These are phyloP conservation scores for Ypsolopha sequella DNA, from an alignment of 2,888 invertebrate genomes.

Conservation along the genomic window DNA sequence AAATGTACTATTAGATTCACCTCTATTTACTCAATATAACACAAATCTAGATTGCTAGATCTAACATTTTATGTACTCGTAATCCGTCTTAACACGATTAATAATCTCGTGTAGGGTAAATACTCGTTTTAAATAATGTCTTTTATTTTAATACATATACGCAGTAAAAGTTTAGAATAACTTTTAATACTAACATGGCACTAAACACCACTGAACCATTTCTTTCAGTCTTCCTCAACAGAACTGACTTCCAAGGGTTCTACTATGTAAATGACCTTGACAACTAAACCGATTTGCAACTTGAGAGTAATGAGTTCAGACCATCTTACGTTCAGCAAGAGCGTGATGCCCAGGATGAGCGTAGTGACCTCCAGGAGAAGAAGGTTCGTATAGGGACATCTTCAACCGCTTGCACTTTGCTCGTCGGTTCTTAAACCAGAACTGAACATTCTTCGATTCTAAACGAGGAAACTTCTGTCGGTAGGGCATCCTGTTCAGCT, in stretches of 20 bases:
- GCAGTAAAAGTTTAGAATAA: constrained; percentile 9
- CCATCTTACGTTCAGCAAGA: constrained; percentile 64
- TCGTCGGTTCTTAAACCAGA: constrained; percentile 99
- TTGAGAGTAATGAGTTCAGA: constrained; percentile 23
- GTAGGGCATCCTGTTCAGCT: constrained; percentile 96
- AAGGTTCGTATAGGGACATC: constrained; percentile 87
- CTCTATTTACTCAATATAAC: too few species aligned
- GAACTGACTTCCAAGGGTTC: neutral
- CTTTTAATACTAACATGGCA: constrained; percentile 66
- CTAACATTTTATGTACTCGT: too few species aligned
- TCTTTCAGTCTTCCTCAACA: constrained; percentile 52
- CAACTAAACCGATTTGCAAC: neutral
- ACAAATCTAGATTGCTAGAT: too few species aligned
- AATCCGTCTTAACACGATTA: too few species aligned
- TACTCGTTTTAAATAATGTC: too few species aligned
- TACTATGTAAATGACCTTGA: neutral
- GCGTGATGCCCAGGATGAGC: constrained; percentile 68
- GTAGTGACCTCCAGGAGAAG: constrained; percentile 73
- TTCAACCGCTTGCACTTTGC: constrained; percentile 98
- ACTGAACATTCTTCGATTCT: constrained; percentile 99
- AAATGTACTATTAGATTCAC: too few species aligned
- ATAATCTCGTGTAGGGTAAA: too few species aligned
- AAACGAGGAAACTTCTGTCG: constrained; percentile 98
- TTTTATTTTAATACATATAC: neutral
- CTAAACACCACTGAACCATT: constrained; percentile 56